These are phyloP conservation scores for Gymnarchus niloticus DNA, from an alignment of 2,113 vertebrate genomes.

Conservation along the genomic window DNA sequence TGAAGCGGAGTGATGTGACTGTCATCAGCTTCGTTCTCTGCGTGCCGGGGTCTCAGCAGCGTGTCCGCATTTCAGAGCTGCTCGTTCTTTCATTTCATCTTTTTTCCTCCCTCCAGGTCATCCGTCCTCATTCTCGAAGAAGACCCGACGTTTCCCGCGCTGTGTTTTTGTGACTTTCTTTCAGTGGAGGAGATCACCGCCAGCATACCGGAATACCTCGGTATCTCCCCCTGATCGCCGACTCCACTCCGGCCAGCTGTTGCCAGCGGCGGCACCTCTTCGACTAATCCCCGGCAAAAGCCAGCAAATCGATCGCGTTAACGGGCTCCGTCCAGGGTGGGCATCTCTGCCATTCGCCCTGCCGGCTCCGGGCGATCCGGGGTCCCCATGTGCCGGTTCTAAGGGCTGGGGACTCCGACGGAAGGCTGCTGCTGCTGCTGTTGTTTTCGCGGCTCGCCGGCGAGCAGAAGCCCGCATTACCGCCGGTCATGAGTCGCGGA, in stretches of 20 bases:
- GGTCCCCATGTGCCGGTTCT: neutral
- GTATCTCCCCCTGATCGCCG: neutral
- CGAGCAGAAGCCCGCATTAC: neutral
- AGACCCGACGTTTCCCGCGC: neutral
- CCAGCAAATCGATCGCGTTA: neutral
- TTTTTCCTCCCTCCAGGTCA: neutral
- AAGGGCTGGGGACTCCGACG: neutral
- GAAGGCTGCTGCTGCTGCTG: neutral
- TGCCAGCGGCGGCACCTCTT: neutral
- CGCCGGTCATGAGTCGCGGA: neutral
- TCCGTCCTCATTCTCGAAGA: neutral
- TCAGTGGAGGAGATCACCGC: neutral
- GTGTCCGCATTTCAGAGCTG: too few relatives aligned
- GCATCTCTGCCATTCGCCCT: neutral
- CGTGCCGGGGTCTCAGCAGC: too few relatives aligned
- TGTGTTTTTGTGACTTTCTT: neutral
- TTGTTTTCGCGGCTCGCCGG: neutral
- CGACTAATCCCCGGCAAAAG: neutral
- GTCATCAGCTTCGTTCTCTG: too few relatives aligned
- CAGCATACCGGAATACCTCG: neutral
- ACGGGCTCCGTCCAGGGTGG: neutral
- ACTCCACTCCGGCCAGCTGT: neutral
- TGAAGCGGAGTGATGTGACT: neutral
- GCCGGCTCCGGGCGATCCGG: neutral
- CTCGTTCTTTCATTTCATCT: neutral